phyloP scores from a whole-genome alignment of 2,888 invertebrate genomes.

The Stegophylla sp. region DNA sequence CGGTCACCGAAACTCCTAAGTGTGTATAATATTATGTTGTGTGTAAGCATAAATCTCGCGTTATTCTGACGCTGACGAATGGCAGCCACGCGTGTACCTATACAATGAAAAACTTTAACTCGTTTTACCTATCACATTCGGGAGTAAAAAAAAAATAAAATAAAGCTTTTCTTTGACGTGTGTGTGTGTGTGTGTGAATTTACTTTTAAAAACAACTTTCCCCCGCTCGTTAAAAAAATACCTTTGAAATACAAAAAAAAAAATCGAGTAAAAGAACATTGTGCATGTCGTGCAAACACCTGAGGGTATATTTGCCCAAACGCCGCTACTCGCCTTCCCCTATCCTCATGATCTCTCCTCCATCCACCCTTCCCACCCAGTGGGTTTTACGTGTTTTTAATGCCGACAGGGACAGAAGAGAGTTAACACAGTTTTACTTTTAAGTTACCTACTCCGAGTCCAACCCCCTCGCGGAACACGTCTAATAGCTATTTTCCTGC shows the following conservation, averaged over 20 bases:
- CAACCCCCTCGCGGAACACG: constrained; percentile 18
- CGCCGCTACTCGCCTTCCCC: background rate
- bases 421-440: constrained; percentile 58
- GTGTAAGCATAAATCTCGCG: constrained; percentile 24
- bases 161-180: constrained; percentile 42
- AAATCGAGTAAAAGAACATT: constrained; percentile 24
- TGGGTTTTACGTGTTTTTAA: constrained; percentile 42
- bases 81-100: background rate
- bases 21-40: background rate
- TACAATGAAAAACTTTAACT: constrained; percentile 17
- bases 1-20: constrained; percentile 9
- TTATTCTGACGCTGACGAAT: constrained; percentile 47
- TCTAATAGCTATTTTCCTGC: constrained; percentile 43
- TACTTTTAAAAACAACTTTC: constrained; percentile 50
- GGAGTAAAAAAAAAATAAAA: background rate
- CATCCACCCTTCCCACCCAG: background rate
- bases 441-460: constrained; percentile 51
- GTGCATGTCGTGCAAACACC: constrained; percentile 50
- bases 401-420: constrained; percentile 44
- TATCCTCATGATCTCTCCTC: no score
- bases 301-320: constrained; percentile 38
- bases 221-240: constrained; percentile 47
- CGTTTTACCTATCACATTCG: background rate
- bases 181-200: constrained; percentile 30
- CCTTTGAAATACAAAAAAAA: constrained; percentile 26